These are phyloP conservation scores for Biston stratarius DNA, from an alignment of 2,888 invertebrate species.

Conservation along the genomic window DNA sequence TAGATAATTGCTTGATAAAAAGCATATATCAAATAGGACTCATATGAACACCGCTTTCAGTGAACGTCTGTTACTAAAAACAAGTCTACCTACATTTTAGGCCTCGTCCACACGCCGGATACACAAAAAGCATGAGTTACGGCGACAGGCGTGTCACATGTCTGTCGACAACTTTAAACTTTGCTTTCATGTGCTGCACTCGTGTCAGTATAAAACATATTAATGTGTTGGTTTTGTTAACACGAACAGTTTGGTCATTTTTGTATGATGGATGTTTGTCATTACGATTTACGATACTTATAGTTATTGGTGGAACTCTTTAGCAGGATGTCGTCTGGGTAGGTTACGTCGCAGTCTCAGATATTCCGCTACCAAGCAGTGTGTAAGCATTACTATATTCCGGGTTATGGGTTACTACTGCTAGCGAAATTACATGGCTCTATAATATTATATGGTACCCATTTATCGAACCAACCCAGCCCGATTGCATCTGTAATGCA, in stretches of 20 bases:
- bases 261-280: not conserved
- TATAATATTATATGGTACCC: constrained; percentile 24
- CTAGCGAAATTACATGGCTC: too few relatives aligned
- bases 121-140: constrained; percentile 32
- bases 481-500: constrained; percentile 37
- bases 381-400: too few relatives aligned
- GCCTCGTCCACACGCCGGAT: constrained; percentile 12
- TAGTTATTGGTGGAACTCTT: too few relatives aligned
- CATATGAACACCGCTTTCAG: not conserved
- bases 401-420: too few relatives aligned
- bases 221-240: constrained; percentile 21
- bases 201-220: constrained; percentile 12
- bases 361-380: too few relatives aligned
- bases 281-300: too few relatives aligned
- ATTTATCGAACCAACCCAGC: not conserved
- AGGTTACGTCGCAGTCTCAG: too few relatives aligned
- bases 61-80: not conserved
- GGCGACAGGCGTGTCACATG: constrained; percentile 8
- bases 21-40: too few relatives aligned
- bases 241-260: not conserved
- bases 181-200: constrained; percentile 1
- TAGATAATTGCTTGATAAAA: too few relatives aligned
- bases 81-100: constrained; percentile 14
- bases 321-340: too few relatives aligned
- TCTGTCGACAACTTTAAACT: constrained; percentile 23